phyloP scores from a whole-genome alignment of 2,888 invertebrate genomes.

The Eupeodes luniger region DNA sequence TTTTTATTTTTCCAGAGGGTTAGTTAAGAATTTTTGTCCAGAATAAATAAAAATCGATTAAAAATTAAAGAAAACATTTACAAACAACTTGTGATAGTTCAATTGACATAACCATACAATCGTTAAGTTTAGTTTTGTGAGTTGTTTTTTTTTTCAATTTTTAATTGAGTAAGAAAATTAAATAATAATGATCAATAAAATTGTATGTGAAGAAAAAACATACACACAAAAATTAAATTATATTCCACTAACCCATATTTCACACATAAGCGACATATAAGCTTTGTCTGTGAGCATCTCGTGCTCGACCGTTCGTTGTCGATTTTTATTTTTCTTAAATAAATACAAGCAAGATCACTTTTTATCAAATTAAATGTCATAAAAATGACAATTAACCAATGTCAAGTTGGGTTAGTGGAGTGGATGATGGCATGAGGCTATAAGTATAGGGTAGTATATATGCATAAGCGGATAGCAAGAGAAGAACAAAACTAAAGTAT shows the following conservation, averaged over 20 bases:
- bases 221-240: conserved; percentile 15
- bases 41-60: conserved; percentile 56
- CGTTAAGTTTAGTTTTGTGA: not conserved
- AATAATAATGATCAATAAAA: conserved; percentile 58
- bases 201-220: conserved; percentile 40
- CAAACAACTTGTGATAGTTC: not conserved
- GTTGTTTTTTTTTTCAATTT: conserved; percentile 20
- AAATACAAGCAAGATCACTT: conserved; percentile 50
- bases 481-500: conserved; percentile 44
- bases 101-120: conserved; percentile 45
- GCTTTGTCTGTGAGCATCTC: conserved; percentile 8
- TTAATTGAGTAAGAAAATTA: conserved; percentile 61
- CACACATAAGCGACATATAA: not conserved
- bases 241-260: conserved; percentile 69
- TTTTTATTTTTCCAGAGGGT: not conserved
- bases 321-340: not conserved
- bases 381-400: conserved; percentile 73
- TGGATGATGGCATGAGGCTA: conserved; percentile 19
- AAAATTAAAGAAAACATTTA: conserved; percentile 43
- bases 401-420: conserved; percentile 66
- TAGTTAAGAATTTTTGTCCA: conserved; percentile 13
- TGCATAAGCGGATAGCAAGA: not conserved
- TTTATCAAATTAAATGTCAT: conserved; percentile 68
- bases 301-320: not conserved
- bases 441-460: not conserved